Conservation (phyloP, 2,113 vertebrate genomes). For the Serilophus lunatus region DNA sequence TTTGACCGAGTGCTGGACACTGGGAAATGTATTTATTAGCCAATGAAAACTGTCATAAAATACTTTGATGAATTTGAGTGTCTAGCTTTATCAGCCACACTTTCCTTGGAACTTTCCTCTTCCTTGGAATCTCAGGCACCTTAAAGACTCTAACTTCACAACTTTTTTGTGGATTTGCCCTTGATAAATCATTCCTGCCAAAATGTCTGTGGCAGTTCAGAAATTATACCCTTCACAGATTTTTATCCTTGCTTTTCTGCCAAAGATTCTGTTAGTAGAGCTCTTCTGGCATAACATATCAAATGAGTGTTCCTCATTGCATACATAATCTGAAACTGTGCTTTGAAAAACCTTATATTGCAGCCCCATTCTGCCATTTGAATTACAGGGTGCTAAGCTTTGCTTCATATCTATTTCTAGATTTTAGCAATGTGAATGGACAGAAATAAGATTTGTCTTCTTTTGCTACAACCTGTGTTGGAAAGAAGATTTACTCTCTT, state of each 20-base stretch:
- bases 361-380: neutral
- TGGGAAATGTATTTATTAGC: neutral
- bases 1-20: neutral
- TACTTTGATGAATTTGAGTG: neutral
- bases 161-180: neutral
- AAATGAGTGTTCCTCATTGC: neutral
- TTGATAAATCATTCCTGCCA: conserved; percentile 1
- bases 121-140: neutral
- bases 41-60: neutral
- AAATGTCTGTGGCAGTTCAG: conserved; percentile 19
- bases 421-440: neutral
- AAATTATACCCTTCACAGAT: conserved; percentile 10
- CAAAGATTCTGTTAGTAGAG: neutral
- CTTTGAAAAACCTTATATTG: neutral
- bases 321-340: neutral
- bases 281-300: neutral
- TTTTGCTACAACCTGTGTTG: too few species aligned
- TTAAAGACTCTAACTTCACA: neutral
- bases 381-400: neutral
- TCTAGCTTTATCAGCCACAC: neutral
- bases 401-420: neutral
- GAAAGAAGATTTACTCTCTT: neutral
- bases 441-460: neutral
- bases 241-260: neutral
- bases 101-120: neutral